These are phyloP conservation scores for Drosophila emarginata DNA, from an alignment of 2,888 invertebrate species.

Conservation along the genomic window DNA sequence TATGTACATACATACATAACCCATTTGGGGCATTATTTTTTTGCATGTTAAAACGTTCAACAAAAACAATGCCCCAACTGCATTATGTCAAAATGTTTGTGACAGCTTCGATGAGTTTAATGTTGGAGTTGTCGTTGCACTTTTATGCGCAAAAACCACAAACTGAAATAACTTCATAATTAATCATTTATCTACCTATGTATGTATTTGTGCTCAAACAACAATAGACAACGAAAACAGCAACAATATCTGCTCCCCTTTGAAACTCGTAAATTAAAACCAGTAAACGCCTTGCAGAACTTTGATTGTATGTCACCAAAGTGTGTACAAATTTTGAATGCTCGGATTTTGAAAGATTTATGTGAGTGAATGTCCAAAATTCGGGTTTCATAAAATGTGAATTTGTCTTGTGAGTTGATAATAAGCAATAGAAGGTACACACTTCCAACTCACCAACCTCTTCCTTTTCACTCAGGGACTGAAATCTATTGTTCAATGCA, in stretches of 20 bases:
- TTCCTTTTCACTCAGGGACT: not conserved
- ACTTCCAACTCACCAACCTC: not conserved
- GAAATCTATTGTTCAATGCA: slow-evolving; percentile 19
- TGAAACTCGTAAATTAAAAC: slow-evolving; percentile 62
- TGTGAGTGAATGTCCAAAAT: slow-evolving; percentile 37
- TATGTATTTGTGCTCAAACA: slow-evolving; percentile 28
- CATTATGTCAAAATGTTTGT: slow-evolving; percentile 48
- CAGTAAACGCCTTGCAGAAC: slow-evolving; percentile 43
- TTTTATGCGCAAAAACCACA: slow-evolving; percentile 54
- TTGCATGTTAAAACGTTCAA: slow-evolving; percentile 24
- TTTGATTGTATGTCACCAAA: slow-evolving; percentile 61
- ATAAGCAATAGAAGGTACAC: not conserved
- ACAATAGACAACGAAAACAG: slow-evolving; percentile 10
- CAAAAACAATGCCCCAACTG: no score
- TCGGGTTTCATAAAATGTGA: slow-evolving; percentile 61
- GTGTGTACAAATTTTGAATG: slow-evolving; percentile 64
- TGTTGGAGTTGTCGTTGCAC: slow-evolving; percentile 26
- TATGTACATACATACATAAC: slow-evolving; percentile 15
- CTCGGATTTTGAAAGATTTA: slow-evolving; percentile 61
- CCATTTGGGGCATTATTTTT: not conserved
- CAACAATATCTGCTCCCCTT: slow-evolving; percentile 49
- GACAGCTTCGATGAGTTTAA: slow-evolving; percentile 67
- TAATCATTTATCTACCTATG: slow-evolving; percentile 53
- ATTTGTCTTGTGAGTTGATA: slow-evolving; percentile 27
- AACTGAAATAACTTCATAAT: slow-evolving; percentile 60